Conservation (phyloP, 2,888 invertebrate genomes). For the Acrobasis consociella region DNA sequence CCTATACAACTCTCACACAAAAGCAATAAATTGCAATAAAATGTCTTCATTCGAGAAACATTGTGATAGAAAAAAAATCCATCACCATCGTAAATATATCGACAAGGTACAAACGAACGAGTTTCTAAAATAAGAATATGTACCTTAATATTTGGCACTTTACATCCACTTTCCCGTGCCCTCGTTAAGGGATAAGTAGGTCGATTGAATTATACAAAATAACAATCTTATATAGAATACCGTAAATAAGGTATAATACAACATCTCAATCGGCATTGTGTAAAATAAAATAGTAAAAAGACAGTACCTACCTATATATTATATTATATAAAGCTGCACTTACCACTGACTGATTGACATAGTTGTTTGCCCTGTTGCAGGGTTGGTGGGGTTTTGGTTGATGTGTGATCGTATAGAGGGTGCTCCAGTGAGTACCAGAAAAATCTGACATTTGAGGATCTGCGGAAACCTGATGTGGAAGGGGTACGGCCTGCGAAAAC, state of each 20-base stretch:
- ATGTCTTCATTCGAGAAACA: conserved; percentile 24
- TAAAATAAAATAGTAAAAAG: not conserved
- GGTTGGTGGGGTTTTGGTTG: too few relatives aligned
- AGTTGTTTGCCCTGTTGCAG: too few relatives aligned
- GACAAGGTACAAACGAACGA: conserved; percentile 22
- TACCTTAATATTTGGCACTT: conserved; percentile 54
- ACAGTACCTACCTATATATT: not conserved
- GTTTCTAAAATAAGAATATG: conserved; percentile 23
- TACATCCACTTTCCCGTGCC: conserved; percentile 63
- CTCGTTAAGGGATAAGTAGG: conserved; percentile 62
- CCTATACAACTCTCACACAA: conserved; percentile 45
- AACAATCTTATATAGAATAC: conserved; percentile 16
- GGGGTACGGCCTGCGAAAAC: too few relatives aligned
- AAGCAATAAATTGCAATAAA: conserved; percentile 11
- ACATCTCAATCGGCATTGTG: not conserved
- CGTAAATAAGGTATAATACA: conserved; percentile 14
- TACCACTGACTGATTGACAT: too few relatives aligned
- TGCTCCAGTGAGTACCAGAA: too few relatives aligned
- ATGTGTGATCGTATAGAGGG: too few relatives aligned
- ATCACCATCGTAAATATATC: conserved; percentile 35
- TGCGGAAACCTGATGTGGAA: too few relatives aligned
- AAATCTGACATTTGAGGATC: too few relatives aligned
- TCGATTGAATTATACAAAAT: conserved; percentile 43
- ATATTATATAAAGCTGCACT: too few relatives aligned
- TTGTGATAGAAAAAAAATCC: conserved; percentile 31